Percentiles rank a stretch among this genome's conserved stretches.
Evolutionary conservation across 2,797 vertebrate species (phyloP).

Genomic region (Caiman crocodilus): DNA sequence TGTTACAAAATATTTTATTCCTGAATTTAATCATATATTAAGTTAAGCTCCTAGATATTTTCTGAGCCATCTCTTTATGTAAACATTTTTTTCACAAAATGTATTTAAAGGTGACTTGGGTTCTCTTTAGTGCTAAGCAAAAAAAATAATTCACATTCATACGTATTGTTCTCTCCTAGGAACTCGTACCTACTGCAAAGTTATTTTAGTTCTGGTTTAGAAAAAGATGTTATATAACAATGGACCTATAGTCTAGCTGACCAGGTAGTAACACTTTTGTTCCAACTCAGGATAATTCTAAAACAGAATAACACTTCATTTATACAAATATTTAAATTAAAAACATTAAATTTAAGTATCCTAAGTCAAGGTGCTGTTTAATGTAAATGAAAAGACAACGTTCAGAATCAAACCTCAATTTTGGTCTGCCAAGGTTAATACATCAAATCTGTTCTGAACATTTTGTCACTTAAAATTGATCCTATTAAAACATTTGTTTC

Average conservation of each 20-base stretch:
- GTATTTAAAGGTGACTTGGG: not conserved
- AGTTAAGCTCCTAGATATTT: not conserved
- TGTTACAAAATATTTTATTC: not conserved
- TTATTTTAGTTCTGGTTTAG: not conserved
- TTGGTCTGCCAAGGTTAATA: not conserved
- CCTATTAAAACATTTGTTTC: not conserved
- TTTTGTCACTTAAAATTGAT: not conserved
- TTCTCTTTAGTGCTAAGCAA: not conserved
- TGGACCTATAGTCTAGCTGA: not conserved
- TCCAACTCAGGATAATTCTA: not conserved
- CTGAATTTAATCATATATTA: not conserved
- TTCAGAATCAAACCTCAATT: constrained; percentile 25
- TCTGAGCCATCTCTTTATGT: not conserved
- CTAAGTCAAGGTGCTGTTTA: not conserved
- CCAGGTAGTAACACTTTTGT: not conserved
- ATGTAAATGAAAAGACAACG: constrained; percentile 31
- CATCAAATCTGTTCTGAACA: not conserved
- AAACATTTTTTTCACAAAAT: not conserved
- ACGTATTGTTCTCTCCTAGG: not conserved
- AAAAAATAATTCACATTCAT: not conserved
- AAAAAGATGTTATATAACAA: not conserved
- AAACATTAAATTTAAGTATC: not conserved
- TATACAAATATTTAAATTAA: not conserved
- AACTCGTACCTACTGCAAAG: not conserved
- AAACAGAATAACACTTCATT: not conserved